These are phyloP conservation scores for Catotricha subobsoleta DNA, from an alignment of 2,888 invertebrate species.

Conservation along the genomic window DNA sequence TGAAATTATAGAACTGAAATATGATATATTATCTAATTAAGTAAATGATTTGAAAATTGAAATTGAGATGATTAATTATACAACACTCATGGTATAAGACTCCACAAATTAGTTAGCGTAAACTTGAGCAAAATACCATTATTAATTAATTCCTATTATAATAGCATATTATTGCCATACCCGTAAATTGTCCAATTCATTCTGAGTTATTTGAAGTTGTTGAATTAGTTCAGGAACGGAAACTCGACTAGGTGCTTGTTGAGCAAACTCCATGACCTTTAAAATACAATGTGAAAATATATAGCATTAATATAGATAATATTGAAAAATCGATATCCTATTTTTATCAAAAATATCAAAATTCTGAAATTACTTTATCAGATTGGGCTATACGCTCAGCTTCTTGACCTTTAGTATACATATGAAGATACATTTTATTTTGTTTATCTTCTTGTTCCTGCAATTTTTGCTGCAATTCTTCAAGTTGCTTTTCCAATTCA, in stretches of 20 bases:
- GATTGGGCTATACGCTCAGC: constrained; percentile 53
- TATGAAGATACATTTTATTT: constrained; percentile 59
- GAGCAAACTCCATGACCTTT: constrained; percentile 34
- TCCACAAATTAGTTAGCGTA: no score
- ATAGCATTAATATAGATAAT: not conserved
- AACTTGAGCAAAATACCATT: no score
- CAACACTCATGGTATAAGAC: no score
- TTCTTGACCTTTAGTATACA: constrained; percentile 67
- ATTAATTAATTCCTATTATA: no score
- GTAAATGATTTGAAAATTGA: no score
- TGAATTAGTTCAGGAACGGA: constrained; percentile 66
- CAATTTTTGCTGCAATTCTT: constrained; percentile 47
- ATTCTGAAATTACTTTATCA: constrained; percentile 38
- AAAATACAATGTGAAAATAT: no score
- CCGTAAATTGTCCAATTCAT: constrained; percentile 73
- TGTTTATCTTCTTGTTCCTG: constrained; percentile 54
- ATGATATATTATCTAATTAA: no score
- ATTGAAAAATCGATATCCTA: not conserved
- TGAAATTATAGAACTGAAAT: no score
- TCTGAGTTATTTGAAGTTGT: constrained; percentile 68
- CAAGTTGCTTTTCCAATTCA: constrained; percentile 52
- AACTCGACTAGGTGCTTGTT: constrained; percentile 45
- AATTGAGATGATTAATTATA: no score
- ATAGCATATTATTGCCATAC: constrained; percentile 34
- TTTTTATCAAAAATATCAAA: constrained; percentile 1